Evolutionary conservation across 30 jellyfish, hydroid and myxozoan species (phyloP), one percentile per base, ranked within the genome.

Genomic region (Aurelia sp.): DNA sequence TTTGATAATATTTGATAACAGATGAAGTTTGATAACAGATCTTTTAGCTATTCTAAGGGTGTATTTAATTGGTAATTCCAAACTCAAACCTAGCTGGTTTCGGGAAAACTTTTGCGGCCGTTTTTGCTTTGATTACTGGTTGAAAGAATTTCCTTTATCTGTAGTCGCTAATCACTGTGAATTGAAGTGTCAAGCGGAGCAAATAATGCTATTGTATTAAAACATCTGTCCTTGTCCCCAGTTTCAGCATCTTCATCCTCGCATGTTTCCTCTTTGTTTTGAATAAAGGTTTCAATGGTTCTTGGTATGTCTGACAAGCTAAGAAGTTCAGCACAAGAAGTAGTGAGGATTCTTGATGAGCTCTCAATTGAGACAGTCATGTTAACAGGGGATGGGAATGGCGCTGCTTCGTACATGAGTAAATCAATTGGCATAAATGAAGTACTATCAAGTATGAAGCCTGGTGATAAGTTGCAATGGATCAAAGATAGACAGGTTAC

Each of bases 301-400:
- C 27, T 82, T 23, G 91, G 92, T n/a, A 33, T 90, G 37, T 71
- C 96, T 2, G 97, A 90, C 75, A 75, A 68, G 55, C 76, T 69
- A 6, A 91, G 97, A 1, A 84, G 52, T 13, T 22, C 92, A 11
- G 79, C 96, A 8, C 74, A 71, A 17, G 47, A 12, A 55, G 92
- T 72, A 15, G 82, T 90, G 8, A 73, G 84, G 27, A 61, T 55
- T 37, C 80, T 90, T 37, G 40, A 57, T 13, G 52, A 21, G 16
- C 74, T 33, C 18, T 73, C 53, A 16, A 77, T 90, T 3, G 89
- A 71, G 8, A 17, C 58, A 13, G 78, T 48, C 18, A 83, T 90
- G 81, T 66, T 85, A 22, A 82, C 97, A 7, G 97, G 97, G 11
- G 97, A 90, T 73, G 70, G 71, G 11, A 66, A 70, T 11, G 96